A percentile compares a stretch with the other conserved stretches of the same genome.
Evolutionary conservation across 2,113 vertebrate genomes (phyloP).

Genomic region (Carassius gibelio): DNA sequence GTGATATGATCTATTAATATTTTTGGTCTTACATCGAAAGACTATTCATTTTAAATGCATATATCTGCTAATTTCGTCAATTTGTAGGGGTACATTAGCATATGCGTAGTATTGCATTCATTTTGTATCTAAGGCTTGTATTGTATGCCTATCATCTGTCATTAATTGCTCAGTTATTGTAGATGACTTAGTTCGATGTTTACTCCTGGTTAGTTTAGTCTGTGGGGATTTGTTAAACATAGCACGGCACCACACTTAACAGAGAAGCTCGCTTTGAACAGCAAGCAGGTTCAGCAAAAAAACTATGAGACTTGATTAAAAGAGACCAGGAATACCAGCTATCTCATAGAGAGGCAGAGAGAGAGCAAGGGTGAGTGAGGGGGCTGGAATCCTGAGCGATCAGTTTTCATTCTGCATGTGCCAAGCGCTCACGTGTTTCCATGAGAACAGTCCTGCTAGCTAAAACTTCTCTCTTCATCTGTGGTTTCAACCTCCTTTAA

Average conservation of each 20-base stretch:
- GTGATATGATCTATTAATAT: background rate
- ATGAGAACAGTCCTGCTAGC: slow-evolving; percentile 17
- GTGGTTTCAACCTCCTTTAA: background rate
- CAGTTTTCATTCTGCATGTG: slow-evolving; percentile 39
- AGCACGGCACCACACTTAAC: background rate
- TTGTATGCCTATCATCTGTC: background rate
- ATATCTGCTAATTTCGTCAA: background rate
- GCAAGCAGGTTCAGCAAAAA: slow-evolving; percentile 3
- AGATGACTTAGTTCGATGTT: background rate
- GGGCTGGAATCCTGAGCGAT: slow-evolving; percentile 7
- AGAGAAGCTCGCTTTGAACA: slow-evolving; percentile 1
- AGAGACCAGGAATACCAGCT: slow-evolving; percentile 11
- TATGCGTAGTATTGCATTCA: background rate
- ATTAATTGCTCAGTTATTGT: background rate
- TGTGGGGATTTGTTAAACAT: background rate
- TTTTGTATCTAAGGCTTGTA: background rate
- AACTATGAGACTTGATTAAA: slow-evolving; percentile 5
- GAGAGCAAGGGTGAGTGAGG: background rate
- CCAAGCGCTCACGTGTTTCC: slow-evolving; percentile 30
- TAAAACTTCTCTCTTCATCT: slow-evolving; percentile 57
- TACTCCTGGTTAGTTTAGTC: slow-evolving; percentile 11
- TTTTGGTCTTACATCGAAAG: background rate
- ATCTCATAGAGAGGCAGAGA: background rate
- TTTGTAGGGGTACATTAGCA: background rate
- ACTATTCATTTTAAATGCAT: background rate